Conservation (phyloP, 1,140 invertebrate species). For the Bombus fervidus region DNA sequence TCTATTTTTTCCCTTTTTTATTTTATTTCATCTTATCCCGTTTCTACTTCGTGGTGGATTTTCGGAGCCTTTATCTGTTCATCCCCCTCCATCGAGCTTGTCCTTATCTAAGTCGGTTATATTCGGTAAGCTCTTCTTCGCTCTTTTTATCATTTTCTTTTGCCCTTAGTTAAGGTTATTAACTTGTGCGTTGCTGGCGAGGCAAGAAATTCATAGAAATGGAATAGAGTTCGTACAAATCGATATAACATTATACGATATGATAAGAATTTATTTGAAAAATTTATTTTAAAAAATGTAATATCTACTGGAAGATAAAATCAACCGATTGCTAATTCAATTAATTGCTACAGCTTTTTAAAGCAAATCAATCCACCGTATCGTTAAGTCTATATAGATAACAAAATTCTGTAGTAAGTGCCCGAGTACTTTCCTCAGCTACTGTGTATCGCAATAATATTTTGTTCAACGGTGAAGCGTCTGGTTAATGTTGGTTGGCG, state of each 20-base stretch:
- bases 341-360: neutral
- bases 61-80: constrained; percentile 43
- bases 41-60: constrained; percentile 36
- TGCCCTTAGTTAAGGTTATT: neutral
- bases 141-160: neutral
- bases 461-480: constrained; percentile 30
- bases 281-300: neutral
- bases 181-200: neutral
- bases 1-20: constrained; percentile 48
- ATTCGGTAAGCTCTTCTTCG: neutral
- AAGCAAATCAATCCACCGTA: too few relatives aligned
- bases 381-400: too few relatives aligned
- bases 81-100: constrained; percentile 27
- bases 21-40: constrained; percentile 61
- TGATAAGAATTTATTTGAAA: neutral
- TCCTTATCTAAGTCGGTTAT: constrained; percentile 54
- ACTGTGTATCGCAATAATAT: neutral
- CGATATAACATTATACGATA: neutral
- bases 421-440: neutral
- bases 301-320: neutral
- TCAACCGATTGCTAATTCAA: neutral
- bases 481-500: constrained; percentile 18
- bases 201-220: neutral
- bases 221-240: neutral
- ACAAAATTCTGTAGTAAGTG: too few relatives aligned